Percentiles rank a stretch among this genome's conserved stretches.
phyloP scores from a whole-genome alignment of 2,888 invertebrate genomes.

The Papilio elwesi region DNA sequence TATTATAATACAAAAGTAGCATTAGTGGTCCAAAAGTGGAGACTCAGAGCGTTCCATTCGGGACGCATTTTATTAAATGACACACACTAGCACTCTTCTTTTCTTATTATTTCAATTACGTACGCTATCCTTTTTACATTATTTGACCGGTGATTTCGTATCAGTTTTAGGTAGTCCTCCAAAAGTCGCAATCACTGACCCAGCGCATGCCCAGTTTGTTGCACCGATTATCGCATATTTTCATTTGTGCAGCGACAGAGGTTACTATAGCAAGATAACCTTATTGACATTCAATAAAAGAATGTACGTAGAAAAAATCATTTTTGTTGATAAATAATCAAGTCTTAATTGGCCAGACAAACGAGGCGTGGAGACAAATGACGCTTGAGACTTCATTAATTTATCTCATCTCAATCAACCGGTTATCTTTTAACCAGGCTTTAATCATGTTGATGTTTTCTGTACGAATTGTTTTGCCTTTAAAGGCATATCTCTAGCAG shows the following conservation, averaged over 20 bases:
- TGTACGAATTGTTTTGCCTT: too few species aligned
- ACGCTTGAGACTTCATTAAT: not conserved
- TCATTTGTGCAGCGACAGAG: slow-evolving; percentile 24
- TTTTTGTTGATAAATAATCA: slow-evolving; percentile 16
- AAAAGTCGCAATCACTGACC: slow-evolving; percentile 5
- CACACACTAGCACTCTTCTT: too few species aligned
- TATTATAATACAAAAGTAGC: too few species aligned
- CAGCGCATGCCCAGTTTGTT: slow-evolving; percentile 16
- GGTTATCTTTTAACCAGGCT: too few species aligned
- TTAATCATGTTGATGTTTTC: too few species aligned
- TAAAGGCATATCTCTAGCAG: too few species aligned
- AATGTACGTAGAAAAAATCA: slow-evolving; percentile 11
- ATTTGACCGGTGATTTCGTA: too few species aligned
- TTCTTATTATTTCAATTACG: too few species aligned
- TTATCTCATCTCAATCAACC: not conserved
- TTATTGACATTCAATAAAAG: slow-evolving; percentile 39
- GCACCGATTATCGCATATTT: slow-evolving; percentile 5
- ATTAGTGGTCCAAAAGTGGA: too few species aligned
- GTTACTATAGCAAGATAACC: slow-evolving; percentile 42
- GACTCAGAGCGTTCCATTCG: too few species aligned
- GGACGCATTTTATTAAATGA: too few species aligned
- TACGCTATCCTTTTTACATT: too few species aligned
- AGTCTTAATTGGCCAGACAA: not conserved
- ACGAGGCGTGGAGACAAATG: not conserved
- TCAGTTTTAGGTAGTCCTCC: not conserved